phyloP scores from a whole-genome alignment of 2,113 vertebrate genomes.

The Nesoenas mayeri region DNA sequence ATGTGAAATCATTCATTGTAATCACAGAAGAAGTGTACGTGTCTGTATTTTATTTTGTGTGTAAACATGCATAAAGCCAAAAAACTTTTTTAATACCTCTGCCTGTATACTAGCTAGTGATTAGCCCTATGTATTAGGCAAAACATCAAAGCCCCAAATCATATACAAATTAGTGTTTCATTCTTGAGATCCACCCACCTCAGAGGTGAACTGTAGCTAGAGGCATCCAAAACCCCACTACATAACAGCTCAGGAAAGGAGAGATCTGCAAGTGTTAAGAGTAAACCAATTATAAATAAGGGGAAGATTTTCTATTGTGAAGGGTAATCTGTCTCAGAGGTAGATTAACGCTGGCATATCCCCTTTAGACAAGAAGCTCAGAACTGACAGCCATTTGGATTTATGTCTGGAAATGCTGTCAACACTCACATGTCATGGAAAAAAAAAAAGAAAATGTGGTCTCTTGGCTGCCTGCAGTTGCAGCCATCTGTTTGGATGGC shows the following conservation, averaged over 20 bases:
- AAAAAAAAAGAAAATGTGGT: neutral
- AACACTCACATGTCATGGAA: slow-evolving; percentile 42
- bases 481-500: slow-evolving; percentile 76
- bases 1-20: neutral
- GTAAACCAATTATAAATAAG: slow-evolving; percentile 7
- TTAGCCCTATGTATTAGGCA: neutral
- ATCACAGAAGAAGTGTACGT: neutral
- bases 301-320: neutral
- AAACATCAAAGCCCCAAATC: neutral
- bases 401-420: slow-evolving; percentile 67
- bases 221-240: neutral
- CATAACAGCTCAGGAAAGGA: neutral
- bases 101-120: neutral
- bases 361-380: slow-evolving; percentile 26
- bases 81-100: neutral
- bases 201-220: neutral
- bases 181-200: neutral
- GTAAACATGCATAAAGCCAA: neutral
- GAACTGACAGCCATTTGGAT: slow-evolving; percentile 70
- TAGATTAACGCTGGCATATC: slow-evolving; percentile 34
- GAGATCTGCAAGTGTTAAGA: neutral
- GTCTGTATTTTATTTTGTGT: neutral
- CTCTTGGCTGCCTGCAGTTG: slow-evolving; percentile 61
- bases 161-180: neutral
- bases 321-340: slow-evolving; percentile 45